Conservation (phyloP, 53 echinoderm and acorn worm genomes). For the Echinometra lucunter region DNA sequence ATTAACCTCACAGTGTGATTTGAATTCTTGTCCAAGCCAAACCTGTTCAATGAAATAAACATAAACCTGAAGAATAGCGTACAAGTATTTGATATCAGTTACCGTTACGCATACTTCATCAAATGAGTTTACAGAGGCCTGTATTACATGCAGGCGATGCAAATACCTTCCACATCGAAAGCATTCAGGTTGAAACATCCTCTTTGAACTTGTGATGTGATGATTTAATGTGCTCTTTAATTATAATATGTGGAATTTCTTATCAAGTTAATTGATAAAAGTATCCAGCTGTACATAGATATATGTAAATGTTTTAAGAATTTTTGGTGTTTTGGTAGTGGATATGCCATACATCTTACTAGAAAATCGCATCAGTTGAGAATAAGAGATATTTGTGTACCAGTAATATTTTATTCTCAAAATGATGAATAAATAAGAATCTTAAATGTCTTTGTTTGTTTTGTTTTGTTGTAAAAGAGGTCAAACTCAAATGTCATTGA, state of each 20-base stretch:
- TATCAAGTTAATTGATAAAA: conserved; percentile 12
- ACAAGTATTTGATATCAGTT: too few species aligned
- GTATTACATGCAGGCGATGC: too few species aligned
- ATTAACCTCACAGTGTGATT: too few species aligned
- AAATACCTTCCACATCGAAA: too few species aligned
- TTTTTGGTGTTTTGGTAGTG: neutral
- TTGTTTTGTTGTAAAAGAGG: neutral
- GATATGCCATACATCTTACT: neutral
- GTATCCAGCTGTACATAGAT: conserved; percentile 17
- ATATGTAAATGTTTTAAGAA: conserved; percentile 12
- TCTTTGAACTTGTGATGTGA: neutral
- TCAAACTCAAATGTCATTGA: neutral
- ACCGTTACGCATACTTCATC: too few species aligned
- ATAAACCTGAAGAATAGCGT: too few species aligned
- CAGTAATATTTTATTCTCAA: neutral
- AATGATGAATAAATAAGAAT: neutral
- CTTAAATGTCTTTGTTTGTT: too few species aligned
- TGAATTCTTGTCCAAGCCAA: too few species aligned
- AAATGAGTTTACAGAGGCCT: too few species aligned
- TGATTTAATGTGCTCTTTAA: neutral
- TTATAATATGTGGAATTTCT: neutral
- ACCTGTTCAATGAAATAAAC: too few species aligned
- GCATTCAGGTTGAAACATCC: neutral
- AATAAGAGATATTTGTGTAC: neutral
- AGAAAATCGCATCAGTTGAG: neutral